Evolutionary conservation across 64 coral and sea anemone species (phyloP), one percentile per base, ranked within the genome.

Genomic region (Cladopsammia gracilis): DNA sequence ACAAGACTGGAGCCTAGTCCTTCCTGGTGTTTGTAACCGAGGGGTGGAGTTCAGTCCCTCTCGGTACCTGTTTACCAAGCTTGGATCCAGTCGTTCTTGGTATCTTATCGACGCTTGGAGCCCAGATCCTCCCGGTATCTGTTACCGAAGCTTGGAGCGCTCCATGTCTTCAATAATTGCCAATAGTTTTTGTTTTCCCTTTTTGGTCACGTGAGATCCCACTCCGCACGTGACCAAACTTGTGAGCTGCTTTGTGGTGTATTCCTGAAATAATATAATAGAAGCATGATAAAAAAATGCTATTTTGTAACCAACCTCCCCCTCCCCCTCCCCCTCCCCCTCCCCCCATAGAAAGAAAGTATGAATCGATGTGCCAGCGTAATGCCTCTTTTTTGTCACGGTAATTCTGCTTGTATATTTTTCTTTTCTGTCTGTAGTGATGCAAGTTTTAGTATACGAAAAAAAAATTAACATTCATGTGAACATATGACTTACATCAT

Each of bases 161-260:
- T 99, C 98, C 19, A 90, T 91, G 47, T 99, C 98, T 64, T 99
- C 98, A 54, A 99, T 96, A 60, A 99, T 83, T 19, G 91, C 70
- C 87, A 94, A 85, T 49, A 99, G 79, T 59, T 92, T 96, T 88
- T 99, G 98, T 65, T 88, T 89, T 20, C 94, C 98, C 75, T 99
- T 99, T 92, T 99, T 99, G 25, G 94, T 99, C 14, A 99, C 90
- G 73, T 99, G 98, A 18, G 98, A 99, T 15, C 98, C 98, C 15
- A 93, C 94, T 8, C 98, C 98, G 78, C 98, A 99, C 6, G 91
- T 99, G 6, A 99, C 94, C 13, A 99, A 50, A 91, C 92, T 99
- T 15, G 98, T 99, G 9, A 96, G 82, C 22, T 99, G 98, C 56
- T 99, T 99, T 1, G 90, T 93, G 15, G 98, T 92, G 57, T 99